phyloP scores from a whole-genome alignment of 2,888 invertebrate genomes.

The Drosophila mettleri region DNA sequence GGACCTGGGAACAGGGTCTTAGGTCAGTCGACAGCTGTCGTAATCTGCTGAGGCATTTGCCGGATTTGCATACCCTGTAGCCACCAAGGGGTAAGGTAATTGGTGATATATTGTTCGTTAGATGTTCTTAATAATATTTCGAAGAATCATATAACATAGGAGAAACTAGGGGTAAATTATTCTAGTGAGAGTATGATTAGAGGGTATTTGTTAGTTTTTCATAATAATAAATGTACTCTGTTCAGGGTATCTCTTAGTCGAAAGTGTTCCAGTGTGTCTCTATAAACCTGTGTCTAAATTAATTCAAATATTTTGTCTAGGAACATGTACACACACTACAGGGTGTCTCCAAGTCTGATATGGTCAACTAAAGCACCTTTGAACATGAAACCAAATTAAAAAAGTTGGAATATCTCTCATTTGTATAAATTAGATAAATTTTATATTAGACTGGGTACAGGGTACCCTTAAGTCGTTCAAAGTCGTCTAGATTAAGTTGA shows the following conservation, averaged over 20 bases:
- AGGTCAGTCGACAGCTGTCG: constrained; percentile 53
- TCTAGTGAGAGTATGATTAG: neutral
- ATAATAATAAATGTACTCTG: neutral
- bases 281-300: too few relatives aligned
- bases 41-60: constrained; percentile 48
- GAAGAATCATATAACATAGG: too few relatives aligned
- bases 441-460: neutral
- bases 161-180: too few relatives aligned
- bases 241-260: neutral
- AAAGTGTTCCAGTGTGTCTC: too few relatives aligned
- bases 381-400: neutral
- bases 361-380: neutral
- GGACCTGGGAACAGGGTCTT: constrained; percentile 1
- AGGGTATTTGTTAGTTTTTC: neutral
- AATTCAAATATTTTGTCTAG: too few relatives aligned
- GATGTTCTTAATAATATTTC: too few relatives aligned
- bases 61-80: constrained; percentile 26
- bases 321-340: too few relatives aligned
- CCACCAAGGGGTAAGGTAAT: too few relatives aligned
- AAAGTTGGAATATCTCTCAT: neutral
- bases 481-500: neutral
- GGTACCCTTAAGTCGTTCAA: neutral
- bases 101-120: too few relatives aligned
- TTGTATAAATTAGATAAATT: neutral
- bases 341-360: neutral